Percentiles rank a stretch among this genome's conserved stretches.
phyloP scores from a whole-genome alignment of 2,888 invertebrate species.

The Ochropacha duplaris region DNA sequence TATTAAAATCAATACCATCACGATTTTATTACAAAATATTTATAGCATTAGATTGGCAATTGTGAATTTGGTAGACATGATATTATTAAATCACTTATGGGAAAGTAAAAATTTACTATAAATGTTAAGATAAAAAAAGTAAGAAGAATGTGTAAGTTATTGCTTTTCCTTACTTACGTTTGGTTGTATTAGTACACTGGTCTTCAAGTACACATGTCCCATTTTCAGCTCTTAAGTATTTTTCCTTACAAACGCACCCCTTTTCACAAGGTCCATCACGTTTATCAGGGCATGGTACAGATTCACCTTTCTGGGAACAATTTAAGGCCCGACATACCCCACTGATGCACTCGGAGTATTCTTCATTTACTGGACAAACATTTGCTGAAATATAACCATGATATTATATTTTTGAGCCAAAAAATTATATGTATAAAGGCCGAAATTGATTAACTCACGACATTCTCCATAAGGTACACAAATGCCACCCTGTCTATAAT shows the following conservation, averaged over 20 bases:
- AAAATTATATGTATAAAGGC: too few species aligned
- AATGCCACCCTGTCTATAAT: conserved; percentile 39
- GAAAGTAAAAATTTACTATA: too few species aligned
- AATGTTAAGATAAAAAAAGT: too few species aligned
- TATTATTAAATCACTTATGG: too few species aligned
- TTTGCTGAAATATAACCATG: conserved; percentile 19
- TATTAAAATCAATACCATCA: too few species aligned
- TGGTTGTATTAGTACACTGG: background rate
- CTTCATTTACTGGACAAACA: conserved; percentile 29
- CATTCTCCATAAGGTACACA: conserved; percentile 52
- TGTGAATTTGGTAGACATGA: too few species aligned
- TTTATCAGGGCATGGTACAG: background rate
- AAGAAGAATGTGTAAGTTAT: too few species aligned
- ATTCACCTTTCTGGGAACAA: background rate
- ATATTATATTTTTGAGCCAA: too few species aligned
- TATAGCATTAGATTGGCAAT: too few species aligned
- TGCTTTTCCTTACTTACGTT: conserved; percentile 2
- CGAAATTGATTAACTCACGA: conserved; percentile 26
- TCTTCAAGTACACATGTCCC: background rate
- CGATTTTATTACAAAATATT: too few species aligned
- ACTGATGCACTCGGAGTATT: conserved; percentile 15
- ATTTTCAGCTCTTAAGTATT: conserved; percentile 12
- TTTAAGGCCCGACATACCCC: background rate
- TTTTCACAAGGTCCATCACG: background rate
- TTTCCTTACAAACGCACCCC: conserved; percentile 28